Conservation (phyloP, 2,797 vertebrate genomes). For the Uromys caudimaculatus region DNA sequence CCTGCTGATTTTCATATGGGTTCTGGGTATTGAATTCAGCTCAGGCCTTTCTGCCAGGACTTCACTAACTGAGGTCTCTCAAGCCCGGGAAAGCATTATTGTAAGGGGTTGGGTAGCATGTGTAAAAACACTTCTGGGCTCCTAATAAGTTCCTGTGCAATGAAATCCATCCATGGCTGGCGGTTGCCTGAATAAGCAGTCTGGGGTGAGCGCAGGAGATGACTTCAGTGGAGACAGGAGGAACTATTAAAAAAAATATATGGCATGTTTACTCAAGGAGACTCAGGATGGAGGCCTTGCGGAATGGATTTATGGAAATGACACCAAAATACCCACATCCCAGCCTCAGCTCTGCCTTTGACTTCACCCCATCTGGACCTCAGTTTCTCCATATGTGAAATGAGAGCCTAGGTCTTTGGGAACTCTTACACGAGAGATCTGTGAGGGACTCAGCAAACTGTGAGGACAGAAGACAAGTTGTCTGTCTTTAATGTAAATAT, state of each 20-base stretch:
- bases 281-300: fast-evolving
- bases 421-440: neutral
- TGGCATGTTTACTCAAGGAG: neutral
- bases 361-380: neutral
- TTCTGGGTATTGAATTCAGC: neutral
- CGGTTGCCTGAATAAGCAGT: neutral
- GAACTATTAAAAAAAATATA: neutral
- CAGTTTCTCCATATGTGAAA: neutral
- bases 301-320: neutral
- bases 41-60: neutral
- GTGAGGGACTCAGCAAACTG: neutral
- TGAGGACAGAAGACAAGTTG: neutral
- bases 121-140: neutral
- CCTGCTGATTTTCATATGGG: neutral
- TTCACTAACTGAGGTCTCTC: neutral
- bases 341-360: neutral
- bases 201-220: neutral
- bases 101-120: neutral
- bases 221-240: neutral
- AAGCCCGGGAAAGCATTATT: neutral
- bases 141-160: neutral
- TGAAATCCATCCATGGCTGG: neutral
- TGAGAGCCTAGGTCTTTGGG: neutral
- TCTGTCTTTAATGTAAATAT: too few relatives aligned
- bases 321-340: neutral